phyloP scores from a whole-genome alignment of 2,113 vertebrate genomes.

The Myxocyprinus asiaticus region DNA sequence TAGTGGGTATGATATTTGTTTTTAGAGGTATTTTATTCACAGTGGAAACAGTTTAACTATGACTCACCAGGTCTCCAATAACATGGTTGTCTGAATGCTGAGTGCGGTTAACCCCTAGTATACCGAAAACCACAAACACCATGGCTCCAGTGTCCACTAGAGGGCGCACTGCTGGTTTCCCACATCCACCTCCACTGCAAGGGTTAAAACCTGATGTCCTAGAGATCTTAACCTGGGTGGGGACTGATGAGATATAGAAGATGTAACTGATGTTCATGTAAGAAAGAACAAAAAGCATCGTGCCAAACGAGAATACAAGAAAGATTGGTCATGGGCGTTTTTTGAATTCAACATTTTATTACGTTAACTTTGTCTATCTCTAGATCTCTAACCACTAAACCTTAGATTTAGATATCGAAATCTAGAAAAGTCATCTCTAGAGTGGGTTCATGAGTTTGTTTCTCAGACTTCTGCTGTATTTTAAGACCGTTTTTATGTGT shows the following conservation, averaged over 20 bases:
- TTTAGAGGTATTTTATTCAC: neutral
- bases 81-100: slow-evolving; percentile 87
- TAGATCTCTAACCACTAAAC: too few species aligned
- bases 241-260: slow-evolving; percentile 53
- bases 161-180: slow-evolving; percentile 87
- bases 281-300: neutral
- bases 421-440: too few species aligned
- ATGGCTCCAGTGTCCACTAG: slow-evolving; percentile 97
- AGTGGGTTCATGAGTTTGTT: too few species aligned
- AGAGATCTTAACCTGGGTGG: slow-evolving; percentile 60
- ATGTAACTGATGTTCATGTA: neutral
- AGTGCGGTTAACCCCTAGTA: slow-evolving; percentile 88
- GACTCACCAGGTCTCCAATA: slow-evolving; percentile 88
- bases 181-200: slow-evolving; percentile 81
- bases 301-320: neutral
- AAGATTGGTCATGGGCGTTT: neutral
- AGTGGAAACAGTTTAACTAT: neutral
- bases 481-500: too few species aligned
- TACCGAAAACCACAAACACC: slow-evolving; percentile 97
- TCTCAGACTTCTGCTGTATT: too few species aligned
- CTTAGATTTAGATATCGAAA: too few species aligned
- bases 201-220: slow-evolving; percentile 92
- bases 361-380: too few species aligned
- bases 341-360: too few species aligned
- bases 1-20: too few species aligned